phyloP scores from a whole-genome alignment of 2,888 invertebrate genomes.

The Abrostola triplasia region DNA sequence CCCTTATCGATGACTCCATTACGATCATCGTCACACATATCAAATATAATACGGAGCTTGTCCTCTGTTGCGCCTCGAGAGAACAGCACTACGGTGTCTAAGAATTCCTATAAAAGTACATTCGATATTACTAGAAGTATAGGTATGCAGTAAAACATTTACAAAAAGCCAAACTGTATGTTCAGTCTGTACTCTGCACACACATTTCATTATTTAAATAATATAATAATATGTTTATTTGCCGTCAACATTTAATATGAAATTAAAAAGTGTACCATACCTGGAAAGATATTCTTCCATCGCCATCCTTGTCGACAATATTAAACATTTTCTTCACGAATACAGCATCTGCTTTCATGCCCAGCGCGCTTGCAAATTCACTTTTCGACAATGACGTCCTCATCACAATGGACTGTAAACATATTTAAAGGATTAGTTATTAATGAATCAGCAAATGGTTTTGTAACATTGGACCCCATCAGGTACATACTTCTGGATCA shows the following conservation, averaged over 20 bases:
- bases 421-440: not conserved
- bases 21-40: slow-evolving; percentile 98
- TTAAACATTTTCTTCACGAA: slow-evolving; percentile 99
- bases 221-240: too few species aligned
- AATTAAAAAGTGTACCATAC: slow-evolving; percentile 74
- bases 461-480: not conserved
- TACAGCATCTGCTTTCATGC: slow-evolving; percentile 98
- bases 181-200: too few species aligned
- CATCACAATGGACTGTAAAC: slow-evolving; percentile 94
- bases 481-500: slow-evolving; percentile 91
- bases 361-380: slow-evolving; percentile 98
- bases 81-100: slow-evolving; percentile 97
- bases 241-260: not conserved
- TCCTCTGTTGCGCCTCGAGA: slow-evolving; percentile 97
- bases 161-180: too few species aligned
- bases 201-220: too few species aligned
- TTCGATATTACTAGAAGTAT: too few species aligned
- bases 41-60: slow-evolving; percentile 97
- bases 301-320: slow-evolving; percentile 97
- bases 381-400: slow-evolving; percentile 96
- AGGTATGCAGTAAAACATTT: too few species aligned
- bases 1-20: slow-evolving; percentile 98
- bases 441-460: not conserved
- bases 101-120: slow-evolving; percentile 91
- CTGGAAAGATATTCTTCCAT: slow-evolving; percentile 97